Percentiles rank a stretch among this genome's conserved stretches.
These are phyloP conservation scores for Limenitis camilla DNA, from an alignment of 2,888 invertebrate species.

Conservation along the genomic window DNA sequence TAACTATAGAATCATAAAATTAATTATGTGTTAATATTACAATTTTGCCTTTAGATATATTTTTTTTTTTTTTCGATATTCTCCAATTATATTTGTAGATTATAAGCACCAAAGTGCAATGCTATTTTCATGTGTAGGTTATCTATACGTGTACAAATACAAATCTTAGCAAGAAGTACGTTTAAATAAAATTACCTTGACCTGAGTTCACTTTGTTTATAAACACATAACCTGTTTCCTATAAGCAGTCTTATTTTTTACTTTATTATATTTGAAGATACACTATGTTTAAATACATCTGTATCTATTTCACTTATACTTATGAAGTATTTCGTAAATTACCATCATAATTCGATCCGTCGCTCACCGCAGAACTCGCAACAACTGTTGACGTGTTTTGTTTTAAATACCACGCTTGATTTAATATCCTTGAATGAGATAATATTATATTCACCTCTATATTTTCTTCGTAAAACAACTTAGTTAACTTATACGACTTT, in stretches of 20 bases:
- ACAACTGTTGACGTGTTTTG: slow-evolving; percentile 6
- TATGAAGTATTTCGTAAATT: neutral
- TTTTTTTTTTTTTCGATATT: too few relatives aligned
- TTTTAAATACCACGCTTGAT: slow-evolving; percentile 10
- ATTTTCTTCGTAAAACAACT: neutral
- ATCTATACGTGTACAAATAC: too few relatives aligned
- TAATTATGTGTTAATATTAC: too few relatives aligned
- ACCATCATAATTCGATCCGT: neutral
- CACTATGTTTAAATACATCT: neutral
- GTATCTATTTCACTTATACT: too few relatives aligned
- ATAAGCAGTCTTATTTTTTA: neutral
- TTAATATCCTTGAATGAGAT: slow-evolving; percentile 5
- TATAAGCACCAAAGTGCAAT: too few relatives aligned
- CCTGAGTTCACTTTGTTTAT: slow-evolving; percentile 6
- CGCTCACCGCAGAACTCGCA: slow-evolving; percentile 5
- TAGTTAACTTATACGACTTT: too few relatives aligned
- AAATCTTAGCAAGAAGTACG: too few relatives aligned
- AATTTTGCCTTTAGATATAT: too few relatives aligned
- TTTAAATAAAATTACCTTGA: slow-evolving; percentile 3
- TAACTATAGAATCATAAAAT: too few relatives aligned
- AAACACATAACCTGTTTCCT: neutral
- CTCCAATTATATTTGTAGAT: too few relatives aligned
- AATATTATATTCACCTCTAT: neutral
- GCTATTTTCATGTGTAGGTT: too few relatives aligned
- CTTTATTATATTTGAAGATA: neutral